Evolutionary conservation across 2,888 invertebrate species (phyloP), one percentile per base, ranked within the genome.

Genomic region (Drosophila atripex): DNA sequence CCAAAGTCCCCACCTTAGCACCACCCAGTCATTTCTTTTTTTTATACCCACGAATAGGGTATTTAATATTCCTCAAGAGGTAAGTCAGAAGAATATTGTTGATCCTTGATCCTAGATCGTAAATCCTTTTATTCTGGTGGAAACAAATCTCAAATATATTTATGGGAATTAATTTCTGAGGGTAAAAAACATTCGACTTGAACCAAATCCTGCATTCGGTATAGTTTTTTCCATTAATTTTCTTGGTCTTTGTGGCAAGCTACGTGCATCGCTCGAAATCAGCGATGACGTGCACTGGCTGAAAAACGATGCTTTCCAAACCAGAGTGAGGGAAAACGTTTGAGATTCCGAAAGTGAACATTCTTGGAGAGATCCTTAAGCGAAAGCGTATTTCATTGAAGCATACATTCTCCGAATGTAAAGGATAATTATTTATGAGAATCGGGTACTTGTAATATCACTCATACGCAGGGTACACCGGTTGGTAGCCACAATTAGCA

Each of bases 221-320:
- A 12, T 38, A 14, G 38, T 45, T 64, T 50, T 51, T 65, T 59
- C 55, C 63, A 55, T 59, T 63, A 68, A 69, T 70, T 71, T 70
- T 50, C 55, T 47, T 56, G 55, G 60, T 54, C 57, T 61, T 65
- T 59, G 49, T 70, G 63, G 50, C 50, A 45, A 45, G 50, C 45
- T 74, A 76, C 74, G 71, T 83, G 80, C 63, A 43, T 53, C 21
- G 65, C 61, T 65, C 38, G 50, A 66, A 78, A 73, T 60, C 60
- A 56, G 54, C 60, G 41, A 64, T 65, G 46, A 69, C 66, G 55
- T 77, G 70, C 53, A 43, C 38, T 52, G 53, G 49, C 71, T 70
- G 43, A 52, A 59, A 69, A 54, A 69, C 39, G 60, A 53, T 43
- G 41, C 21, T 69, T 53, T 39, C n/a, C 11, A 52, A 41, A 35